Evolutionary conservation across 2,888 invertebrate genomes (phyloP).

Genomic region (Allophyes oxyacanthae): DNA sequence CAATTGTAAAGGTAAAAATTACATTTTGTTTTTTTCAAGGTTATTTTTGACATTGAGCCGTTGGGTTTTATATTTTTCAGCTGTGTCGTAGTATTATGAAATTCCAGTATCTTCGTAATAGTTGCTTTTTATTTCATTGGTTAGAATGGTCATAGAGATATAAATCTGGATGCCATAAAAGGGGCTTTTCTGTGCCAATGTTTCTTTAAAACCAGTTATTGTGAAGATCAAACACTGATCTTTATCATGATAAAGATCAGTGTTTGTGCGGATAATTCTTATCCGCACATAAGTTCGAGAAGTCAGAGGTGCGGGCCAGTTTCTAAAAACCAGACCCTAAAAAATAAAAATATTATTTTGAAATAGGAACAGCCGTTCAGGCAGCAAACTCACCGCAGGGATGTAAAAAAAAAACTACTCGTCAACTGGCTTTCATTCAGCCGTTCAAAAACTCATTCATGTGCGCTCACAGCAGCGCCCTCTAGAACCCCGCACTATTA

Average conservation of each 20-base stretch:
- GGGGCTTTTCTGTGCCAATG: no score
- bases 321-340: no score
- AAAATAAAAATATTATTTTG: neutral
- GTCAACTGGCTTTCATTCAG: conserved; percentile 3
- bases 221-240: no score
- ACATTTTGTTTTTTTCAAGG: conserved; percentile 32
- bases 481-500: conserved; percentile 14
- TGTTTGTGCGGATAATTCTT: no score
- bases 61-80: conserved; percentile 2
- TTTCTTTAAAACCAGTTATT: no score
- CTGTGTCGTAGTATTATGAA: neutral
- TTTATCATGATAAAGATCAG: no score
- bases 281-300: no score
- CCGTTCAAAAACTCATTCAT: conserved; percentile 16
- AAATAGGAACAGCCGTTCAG: neutral
- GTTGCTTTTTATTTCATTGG: no score
- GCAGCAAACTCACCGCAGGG: no score
- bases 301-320: no score
- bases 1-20: conserved; percentile 49
- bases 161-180: no score
- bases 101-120: neutral
- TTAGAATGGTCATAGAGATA: neutral
- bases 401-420: neutral
- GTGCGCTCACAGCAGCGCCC: conserved; percentile 21
- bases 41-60: conserved; percentile 35